Evolutionary conservation across 2,888 invertebrate species (phyloP).

Genomic region (Tiliacea citrago): DNA sequence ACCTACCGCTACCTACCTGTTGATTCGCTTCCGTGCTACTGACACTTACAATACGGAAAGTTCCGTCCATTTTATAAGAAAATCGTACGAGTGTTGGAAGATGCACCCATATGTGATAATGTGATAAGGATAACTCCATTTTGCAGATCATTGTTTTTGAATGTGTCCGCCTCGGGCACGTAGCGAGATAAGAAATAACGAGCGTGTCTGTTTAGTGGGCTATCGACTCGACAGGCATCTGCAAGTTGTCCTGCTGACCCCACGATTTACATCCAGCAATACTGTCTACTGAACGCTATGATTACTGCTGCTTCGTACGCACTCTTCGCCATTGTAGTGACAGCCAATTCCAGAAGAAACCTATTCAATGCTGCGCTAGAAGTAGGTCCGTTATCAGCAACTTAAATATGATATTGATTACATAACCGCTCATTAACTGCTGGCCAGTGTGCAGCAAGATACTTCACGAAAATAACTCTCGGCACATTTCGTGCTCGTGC

Average conservation of each 20-base stretch:
- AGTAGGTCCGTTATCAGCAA: not conserved
- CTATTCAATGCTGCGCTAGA: too few species aligned
- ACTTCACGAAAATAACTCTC: too few species aligned
- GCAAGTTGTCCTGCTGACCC: too few species aligned
- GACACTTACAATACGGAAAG: constrained; percentile 37
- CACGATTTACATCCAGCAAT: not conserved
- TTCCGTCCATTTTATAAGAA: constrained; percentile 10
- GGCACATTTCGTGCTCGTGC: not conserved
- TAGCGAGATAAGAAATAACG: constrained; percentile 18
- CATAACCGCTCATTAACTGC: not conserved
- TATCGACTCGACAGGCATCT: not conserved
- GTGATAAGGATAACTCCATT: constrained; percentile 15
- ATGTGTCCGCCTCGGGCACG: constrained; percentile 6
- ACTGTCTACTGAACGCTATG: not conserved
- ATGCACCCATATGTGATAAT: constrained; percentile 29
- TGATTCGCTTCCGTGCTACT: constrained; percentile 50
- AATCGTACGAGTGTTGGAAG: not conserved
- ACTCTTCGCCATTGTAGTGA: not conserved
- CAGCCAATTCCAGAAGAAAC: not conserved
- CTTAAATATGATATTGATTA: not conserved
- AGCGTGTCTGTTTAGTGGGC: not conserved
- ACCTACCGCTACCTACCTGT: constrained; percentile 15
- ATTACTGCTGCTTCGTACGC: not conserved
- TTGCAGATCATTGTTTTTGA: constrained; percentile 47
- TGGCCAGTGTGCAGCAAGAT: not conserved